A percentile compares a stretch with the other conserved stretches of the same genome.
These are phyloP conservation scores for Cydia pomonella DNA, from an alignment of 1,140 invertebrate genomes.

Conservation along the genomic window DNA sequence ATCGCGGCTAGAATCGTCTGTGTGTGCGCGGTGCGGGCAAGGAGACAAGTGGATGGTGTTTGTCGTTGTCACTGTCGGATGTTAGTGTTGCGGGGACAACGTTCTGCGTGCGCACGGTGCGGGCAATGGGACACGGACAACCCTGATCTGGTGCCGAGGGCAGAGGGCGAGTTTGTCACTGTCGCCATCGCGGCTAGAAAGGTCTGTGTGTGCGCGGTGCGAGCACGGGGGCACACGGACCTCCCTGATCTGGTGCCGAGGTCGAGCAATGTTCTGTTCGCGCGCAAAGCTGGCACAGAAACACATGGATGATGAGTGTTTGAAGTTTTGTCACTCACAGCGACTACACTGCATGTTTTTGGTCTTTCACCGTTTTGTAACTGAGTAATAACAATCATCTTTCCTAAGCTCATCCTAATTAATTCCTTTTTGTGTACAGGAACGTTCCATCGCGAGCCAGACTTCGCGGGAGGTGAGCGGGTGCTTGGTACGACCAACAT, in stretches of 20 bases:
- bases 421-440: constrained; percentile 43
- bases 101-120: too few species aligned
- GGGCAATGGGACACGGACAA: constrained; percentile 47
- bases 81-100: constrained; percentile 36
- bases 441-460: constrained; percentile 66
- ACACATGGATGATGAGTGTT: too few species aligned
- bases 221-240: constrained; percentile 41
- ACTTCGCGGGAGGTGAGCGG: constrained; percentile 61
- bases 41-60: too few species aligned
- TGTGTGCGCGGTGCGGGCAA: constrained; percentile 46
- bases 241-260: constrained; percentile 48
- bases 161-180: constrained; percentile 53
- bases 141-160: constrained; percentile 59
- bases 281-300: too few species aligned
- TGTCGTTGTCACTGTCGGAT: constrained; percentile 40
- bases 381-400: too few species aligned
- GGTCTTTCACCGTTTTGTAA: too few species aligned
- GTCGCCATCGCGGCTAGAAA: constrained; percentile 35
- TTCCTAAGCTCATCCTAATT: too few species aligned
- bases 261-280: too few species aligned
- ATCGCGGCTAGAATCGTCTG: constrained; percentile 41
- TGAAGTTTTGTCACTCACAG: too few species aligned
- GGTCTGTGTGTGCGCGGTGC: constrained; percentile 50
- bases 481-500: constrained; percentile 62
- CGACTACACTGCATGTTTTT: too few species aligned